Evolutionary conservation across 2,797 vertebrate species (phyloP).

Genomic region (Threskiornis aethiopicus): DNA sequence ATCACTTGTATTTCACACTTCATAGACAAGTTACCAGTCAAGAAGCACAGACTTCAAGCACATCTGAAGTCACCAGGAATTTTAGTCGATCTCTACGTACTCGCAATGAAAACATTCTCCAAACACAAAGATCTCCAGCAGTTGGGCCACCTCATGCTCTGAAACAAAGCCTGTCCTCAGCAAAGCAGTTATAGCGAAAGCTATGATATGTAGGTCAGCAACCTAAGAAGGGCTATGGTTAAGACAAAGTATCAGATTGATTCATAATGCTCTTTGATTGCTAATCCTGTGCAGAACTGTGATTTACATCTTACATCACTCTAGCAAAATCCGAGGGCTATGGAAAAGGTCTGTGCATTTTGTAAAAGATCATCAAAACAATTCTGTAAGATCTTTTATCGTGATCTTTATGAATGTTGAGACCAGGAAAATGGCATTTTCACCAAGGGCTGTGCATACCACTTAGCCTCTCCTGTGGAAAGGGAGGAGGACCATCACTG

Average conservation of each 20-base stretch:
- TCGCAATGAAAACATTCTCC: background rate
- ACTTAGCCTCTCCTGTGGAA: background rate
- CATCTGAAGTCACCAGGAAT: background rate
- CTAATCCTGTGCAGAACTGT: constrained; percentile 30
- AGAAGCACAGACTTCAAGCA: background rate
- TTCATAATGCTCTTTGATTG: constrained; percentile 38
- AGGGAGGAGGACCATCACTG: accelerated
- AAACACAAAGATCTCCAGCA: background rate
- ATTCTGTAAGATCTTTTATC: background rate
- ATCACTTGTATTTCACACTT: background rate
- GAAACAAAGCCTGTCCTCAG: background rate
- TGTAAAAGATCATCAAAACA: background rate
- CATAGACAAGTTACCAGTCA: background rate
- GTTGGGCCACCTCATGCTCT: background rate
- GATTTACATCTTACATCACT: background rate
- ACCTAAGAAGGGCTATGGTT: background rate
- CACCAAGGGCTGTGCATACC: accelerated
- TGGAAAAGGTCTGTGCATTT: background rate
- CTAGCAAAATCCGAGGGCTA: background rate
- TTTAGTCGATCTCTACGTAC: background rate
- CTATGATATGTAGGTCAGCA: constrained; percentile 12
- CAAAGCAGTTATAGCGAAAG: background rate
- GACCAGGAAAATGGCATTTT: background rate
- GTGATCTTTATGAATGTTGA: background rate
- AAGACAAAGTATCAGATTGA: constrained; percentile 27